A percentile compares a stretch with the other conserved stretches of the same genome.
These are phyloP conservation scores for Pachypanchax playfairii DNA, from an alignment of 2,113 vertebrate species.

Conservation along the genomic window DNA sequence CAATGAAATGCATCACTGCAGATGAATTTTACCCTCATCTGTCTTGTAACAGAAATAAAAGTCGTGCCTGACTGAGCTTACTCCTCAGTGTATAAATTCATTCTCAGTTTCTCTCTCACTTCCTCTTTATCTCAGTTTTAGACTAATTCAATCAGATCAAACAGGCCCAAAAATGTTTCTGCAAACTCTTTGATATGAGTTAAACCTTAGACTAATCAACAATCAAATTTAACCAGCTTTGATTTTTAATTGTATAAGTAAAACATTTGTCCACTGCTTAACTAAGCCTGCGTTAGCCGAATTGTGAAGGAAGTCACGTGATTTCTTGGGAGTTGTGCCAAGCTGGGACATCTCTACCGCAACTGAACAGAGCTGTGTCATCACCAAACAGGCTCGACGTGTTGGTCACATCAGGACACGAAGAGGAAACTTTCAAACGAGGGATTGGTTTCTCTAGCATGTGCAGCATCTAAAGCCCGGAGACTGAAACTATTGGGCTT, in stretches of 20 bases:
- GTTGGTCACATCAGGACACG: neutral
- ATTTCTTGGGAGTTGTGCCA: neutral
- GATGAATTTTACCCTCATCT: neutral
- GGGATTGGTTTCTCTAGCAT: neutral
- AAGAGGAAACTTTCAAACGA: conserved; percentile 1
- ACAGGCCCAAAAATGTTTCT: conserved; percentile 5
- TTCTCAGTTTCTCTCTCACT: conserved; percentile 43
- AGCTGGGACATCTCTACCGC: neutral
- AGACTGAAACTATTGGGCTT: too few relatives aligned
- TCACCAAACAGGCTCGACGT: conserved; percentile 17
- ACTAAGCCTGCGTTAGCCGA: neutral
- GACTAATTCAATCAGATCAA: neutral
- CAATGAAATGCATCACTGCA: neutral
- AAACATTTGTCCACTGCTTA: neutral
- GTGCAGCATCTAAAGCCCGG: neutral
- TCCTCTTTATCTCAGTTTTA: conserved; percentile 36
- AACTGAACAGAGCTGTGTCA: neutral
- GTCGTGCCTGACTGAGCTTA: neutral
- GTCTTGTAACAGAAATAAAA: neutral
- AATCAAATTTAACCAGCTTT: too few relatives aligned
- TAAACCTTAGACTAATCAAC: too few relatives aligned
- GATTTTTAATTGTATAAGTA: too few relatives aligned
- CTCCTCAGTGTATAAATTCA: conserved; percentile 3
- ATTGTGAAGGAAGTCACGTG: neutral
- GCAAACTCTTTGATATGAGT: too few relatives aligned